These are phyloP conservation scores for Caloenas nicobarica DNA, from an alignment of 2,113 vertebrate species.

Conservation along the genomic window DNA sequence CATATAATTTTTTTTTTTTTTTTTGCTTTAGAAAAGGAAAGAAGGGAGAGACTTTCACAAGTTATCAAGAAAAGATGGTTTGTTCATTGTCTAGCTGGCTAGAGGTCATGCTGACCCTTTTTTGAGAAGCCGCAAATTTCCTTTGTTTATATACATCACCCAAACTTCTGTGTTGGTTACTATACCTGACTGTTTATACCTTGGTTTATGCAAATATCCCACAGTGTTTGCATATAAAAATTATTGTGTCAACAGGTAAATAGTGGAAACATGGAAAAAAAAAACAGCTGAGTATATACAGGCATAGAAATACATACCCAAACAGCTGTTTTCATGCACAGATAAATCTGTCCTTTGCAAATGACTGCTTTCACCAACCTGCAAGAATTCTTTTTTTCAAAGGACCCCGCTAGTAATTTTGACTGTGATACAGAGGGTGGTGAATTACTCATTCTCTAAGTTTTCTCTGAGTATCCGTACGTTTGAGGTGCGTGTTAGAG, in stretches of 20 bases:
- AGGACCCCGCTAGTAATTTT: not conserved
- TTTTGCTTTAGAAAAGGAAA: not conserved
- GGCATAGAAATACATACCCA: not conserved
- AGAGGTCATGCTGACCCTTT: not conserved
- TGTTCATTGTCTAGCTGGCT: not conserved
- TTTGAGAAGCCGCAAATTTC: not conserved
- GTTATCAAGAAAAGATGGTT: not conserved
- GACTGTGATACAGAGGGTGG: not conserved
- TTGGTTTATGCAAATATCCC: not conserved
- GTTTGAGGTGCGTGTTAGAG: not conserved
- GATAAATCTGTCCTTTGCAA: not conserved
- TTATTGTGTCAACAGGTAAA: not conserved
- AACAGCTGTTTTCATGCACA: not conserved
- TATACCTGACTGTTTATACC: not conserved
- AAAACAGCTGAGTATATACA: not conserved
- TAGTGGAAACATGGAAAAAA: not conserved
- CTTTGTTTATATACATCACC: not conserved
- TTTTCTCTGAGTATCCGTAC: not conserved
- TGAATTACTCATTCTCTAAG: not conserved
- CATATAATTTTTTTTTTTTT: accelerated
- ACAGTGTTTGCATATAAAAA: not conserved
- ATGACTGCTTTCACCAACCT: not conserved
- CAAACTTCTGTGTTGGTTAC: not conserved
- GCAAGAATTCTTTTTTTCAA: not conserved
- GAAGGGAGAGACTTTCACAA: not conserved